Base-by-base conservation (phyloP, 2,888 invertebrate genomes). In the Lysandra bellargus region DNA sequence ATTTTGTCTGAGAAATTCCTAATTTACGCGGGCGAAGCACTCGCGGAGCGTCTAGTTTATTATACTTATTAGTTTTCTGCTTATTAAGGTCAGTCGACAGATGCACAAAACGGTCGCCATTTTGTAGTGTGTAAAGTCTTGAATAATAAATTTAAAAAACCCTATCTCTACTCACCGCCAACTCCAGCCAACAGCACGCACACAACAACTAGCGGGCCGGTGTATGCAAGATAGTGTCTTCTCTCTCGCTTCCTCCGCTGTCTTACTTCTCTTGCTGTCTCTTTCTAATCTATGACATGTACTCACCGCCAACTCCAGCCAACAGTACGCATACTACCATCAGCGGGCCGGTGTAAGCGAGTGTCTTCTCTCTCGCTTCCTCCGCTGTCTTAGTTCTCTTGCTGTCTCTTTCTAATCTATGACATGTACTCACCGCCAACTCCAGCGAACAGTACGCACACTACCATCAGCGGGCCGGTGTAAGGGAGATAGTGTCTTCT, bases 211-310 rank as follows among this genome's bases (percentile, higher is more conserved):
- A 98, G 93, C 85, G 97, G 96, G 83, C 96, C 95, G 0, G 97
- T 97, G 85, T 96, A 96, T 81, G 97, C 96, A 82, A 98, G 95
- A 88, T 98, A 98, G 88, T 98, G 97, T 14, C 88, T 82, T 40
- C 40, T 40, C 40, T 40, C 40, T 44, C 44, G 44, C 7, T 44
- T 1, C 40, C 40, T 40, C 40, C 40, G 5, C 40, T 5, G 9
- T 17, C 4, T 57, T 4, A 57, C 4, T 0, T 12, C 17, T 57
- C 14, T 17, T 60, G 7, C n/a, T 61, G 6, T 61, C 60, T 61
- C 60, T 61, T 1, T n/a, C 60, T n/a, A 60, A 60, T 17, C 60
- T n/a, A 60, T 60, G n/a, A 7, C n/a, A 60, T 60, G n/a, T n/a
- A 87, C 88, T 87, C 72, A 95, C 96, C 93, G 53, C 93, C 88